These are phyloP conservation scores for Cyanistes caeruleus DNA, from an alignment of 2,113 vertebrate species.

Conservation along the genomic window DNA sequence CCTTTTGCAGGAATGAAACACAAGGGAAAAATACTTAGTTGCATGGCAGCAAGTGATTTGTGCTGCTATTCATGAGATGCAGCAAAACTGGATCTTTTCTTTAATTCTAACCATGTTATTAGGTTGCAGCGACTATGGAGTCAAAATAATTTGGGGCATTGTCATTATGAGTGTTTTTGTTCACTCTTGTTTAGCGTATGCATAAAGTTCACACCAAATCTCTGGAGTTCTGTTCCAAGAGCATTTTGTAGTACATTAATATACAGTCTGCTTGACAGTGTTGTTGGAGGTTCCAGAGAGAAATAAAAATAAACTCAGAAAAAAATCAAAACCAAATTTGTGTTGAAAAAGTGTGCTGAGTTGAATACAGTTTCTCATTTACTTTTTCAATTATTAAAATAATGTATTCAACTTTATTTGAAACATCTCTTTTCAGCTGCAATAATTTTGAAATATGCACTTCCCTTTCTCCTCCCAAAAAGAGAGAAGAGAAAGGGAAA, in stretches of 20 bases:
- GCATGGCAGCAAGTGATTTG: background rate
- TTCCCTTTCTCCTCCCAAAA: background rate
- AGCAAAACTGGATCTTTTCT: background rate
- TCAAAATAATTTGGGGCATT: background rate
- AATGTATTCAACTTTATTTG: background rate
- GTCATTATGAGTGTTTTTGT: background rate
- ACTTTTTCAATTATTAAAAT: background rate
- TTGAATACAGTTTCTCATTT: background rate
- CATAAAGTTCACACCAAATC: background rate
- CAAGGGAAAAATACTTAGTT: background rate
- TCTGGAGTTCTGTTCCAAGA: background rate
- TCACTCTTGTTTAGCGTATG: background rate
- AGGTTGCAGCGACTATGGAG: background rate
- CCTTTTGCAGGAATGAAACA: background rate
- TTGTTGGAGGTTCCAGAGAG: background rate
- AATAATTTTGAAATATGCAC: background rate
- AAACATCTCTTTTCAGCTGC: background rate
- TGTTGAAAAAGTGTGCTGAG: background rate
- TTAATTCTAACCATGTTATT: background rate
- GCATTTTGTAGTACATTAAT: background rate
- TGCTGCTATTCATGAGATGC: background rate
- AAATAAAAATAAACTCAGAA: conserved; percentile 6
- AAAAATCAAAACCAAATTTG: background rate
- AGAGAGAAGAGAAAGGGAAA: background rate
- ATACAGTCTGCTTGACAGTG: background rate